A percentile compares a stretch with the other conserved stretches of the same genome.
Conservation (phyloP, 2,888 invertebrate species). For the Eilema caniola region DNA sequence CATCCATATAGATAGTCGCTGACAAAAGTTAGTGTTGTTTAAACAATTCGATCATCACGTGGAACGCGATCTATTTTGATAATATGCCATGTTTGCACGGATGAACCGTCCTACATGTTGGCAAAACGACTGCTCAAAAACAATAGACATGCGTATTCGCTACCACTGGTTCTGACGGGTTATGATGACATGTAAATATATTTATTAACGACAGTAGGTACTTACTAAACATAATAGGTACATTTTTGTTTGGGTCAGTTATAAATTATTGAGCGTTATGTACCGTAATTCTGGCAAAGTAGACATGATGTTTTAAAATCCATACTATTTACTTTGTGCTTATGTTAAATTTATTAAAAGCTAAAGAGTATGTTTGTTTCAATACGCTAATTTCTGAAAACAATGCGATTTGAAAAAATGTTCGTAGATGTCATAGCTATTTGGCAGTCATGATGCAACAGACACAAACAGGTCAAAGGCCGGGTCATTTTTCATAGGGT, state of each 20-base stretch:
- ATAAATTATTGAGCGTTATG: no score
- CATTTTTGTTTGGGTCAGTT: neutral
- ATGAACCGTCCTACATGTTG: conserved; percentile 42
- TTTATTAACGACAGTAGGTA: conserved; percentile 22
- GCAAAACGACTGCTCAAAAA: conserved; percentile 40
- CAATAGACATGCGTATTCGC: conserved; percentile 28
- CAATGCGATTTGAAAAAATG: no score
- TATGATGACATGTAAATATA: conserved; percentile 19
- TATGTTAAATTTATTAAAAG: no score
- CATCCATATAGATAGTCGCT: neutral
- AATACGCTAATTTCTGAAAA: no score
- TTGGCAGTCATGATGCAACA: neutral
- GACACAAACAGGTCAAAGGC: neutral
- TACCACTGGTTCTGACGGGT: conserved; percentile 15
- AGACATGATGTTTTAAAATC: neutral
- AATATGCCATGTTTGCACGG: conserved; percentile 43
- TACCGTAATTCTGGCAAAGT: neutral
- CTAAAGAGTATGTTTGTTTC: no score
- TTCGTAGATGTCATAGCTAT: no score
- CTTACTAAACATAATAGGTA: neutral
- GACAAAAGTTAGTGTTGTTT: conserved; percentile 16
- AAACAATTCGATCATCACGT: conserved; percentile 57
- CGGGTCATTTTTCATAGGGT: no score
- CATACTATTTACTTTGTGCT: no score
- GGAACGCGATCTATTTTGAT: conserved; percentile 53